Conservation (phyloP, 2,888 invertebrate species). For the Spisula subtruncata region DNA sequence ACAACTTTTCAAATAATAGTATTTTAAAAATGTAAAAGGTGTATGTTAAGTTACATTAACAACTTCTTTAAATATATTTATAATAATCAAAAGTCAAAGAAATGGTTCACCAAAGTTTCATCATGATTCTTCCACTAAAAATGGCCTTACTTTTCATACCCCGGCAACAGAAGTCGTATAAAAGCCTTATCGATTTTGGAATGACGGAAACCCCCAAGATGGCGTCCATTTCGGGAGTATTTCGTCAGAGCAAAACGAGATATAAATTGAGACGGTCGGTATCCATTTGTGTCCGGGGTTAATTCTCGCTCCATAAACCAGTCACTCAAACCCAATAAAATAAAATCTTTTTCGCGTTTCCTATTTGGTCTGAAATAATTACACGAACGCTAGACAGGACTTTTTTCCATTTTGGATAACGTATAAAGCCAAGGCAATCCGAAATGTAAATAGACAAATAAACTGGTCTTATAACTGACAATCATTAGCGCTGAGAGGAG, state of each 20-base stretch:
- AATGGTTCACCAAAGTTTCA: background rate
- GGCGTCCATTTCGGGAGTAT: slow-evolving; percentile 16
- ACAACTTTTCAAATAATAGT: too few species aligned
- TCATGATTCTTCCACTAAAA: background rate
- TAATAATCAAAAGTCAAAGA: background rate
- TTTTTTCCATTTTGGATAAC: slow-evolving; percentile 53
- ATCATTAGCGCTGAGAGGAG: slow-evolving; percentile 26
- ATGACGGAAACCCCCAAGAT: slow-evolving; percentile 34
- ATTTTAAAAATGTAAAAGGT: too few species aligned
- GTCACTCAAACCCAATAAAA: slow-evolving; percentile 58
- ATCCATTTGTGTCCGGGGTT: slow-evolving; percentile 49
- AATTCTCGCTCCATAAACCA: slow-evolving; percentile 61
- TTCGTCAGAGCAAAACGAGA: slow-evolving; percentile 16
- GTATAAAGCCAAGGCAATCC: slow-evolving; percentile 59
- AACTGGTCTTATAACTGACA: slow-evolving; percentile 36
- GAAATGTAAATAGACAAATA: slow-evolving; percentile 43
- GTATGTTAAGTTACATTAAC: too few species aligned
- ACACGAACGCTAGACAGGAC: slow-evolving; percentile 37
- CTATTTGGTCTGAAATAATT: slow-evolving; percentile 55
- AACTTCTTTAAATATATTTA: background rate
- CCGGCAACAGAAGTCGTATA: background rate
- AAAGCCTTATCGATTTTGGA: slow-evolving; percentile 17
- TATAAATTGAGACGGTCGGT: slow-evolving; percentile 37
- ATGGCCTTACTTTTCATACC: background rate
- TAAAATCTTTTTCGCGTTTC: slow-evolving; percentile 59